phyloP scores from a whole-genome alignment of 2,888 invertebrate species.

The Drosophila helvetica region DNA sequence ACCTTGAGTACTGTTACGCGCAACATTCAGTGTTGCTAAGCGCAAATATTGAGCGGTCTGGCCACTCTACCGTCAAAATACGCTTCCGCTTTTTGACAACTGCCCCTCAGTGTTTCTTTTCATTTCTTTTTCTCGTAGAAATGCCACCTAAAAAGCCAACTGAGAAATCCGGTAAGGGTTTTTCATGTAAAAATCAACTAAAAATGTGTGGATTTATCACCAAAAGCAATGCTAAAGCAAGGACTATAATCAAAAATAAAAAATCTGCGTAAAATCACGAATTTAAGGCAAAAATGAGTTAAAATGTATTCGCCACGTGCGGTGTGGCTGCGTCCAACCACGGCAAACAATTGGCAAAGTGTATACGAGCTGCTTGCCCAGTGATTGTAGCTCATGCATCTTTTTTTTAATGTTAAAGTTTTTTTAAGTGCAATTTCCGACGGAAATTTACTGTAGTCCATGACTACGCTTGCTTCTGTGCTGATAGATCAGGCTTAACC shows the following conservation, averaged over 20 bases:
- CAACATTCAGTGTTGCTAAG: constrained; percentile 4
- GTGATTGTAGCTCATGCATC: background rate
- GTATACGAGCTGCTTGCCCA: constrained; percentile 1
- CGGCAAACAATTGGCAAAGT: constrained; percentile 25
- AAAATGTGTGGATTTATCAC: constrained; percentile 49
- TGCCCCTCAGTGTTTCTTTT: constrained; percentile 80
- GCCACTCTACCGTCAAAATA: constrained; percentile 58
- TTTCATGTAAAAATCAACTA: constrained; percentile 69
- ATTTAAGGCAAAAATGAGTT: constrained; percentile 46
- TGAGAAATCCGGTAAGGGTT: constrained; percentile 91
- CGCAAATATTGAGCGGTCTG: constrained; percentile 36
- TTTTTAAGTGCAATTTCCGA: constrained; percentile 5
- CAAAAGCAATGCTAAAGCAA: constrained; percentile 45
- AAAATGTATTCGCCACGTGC: constrained; percentile 66
- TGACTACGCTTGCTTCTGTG: constrained; percentile 13
- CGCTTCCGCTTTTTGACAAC: constrained; percentile 69
- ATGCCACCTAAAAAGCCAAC: constrained; percentile 96
- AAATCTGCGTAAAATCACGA: constrained; percentile 24
- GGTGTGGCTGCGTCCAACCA: constrained; percentile 41
- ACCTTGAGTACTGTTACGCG: constrained; percentile 13
- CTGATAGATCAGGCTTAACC: constrained; percentile 66
- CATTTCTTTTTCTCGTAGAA: constrained; percentile 85
- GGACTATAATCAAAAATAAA: constrained; percentile 10
- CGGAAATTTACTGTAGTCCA: background rate
- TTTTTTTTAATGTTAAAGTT: background rate